These are phyloP conservation scores for Sphaerodactylus townsendi DNA, from an alignment of 2,113 vertebrate genomes.

Conservation along the genomic window DNA sequence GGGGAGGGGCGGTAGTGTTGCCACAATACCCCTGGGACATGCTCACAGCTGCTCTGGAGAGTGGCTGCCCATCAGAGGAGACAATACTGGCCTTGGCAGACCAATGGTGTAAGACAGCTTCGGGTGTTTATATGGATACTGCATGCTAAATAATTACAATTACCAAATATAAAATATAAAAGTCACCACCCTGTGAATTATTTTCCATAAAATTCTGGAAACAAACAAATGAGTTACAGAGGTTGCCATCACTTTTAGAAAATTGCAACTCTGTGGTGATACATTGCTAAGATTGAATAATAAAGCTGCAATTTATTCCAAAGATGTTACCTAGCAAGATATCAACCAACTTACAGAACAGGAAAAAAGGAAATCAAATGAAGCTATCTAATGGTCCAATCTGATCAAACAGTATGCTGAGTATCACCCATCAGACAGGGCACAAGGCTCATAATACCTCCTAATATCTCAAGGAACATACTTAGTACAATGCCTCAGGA, in stretches of 20 bases:
- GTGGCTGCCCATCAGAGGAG: too few relatives aligned
- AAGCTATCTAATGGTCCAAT: not conserved
- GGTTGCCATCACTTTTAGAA: not conserved
- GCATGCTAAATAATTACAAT: not conserved
- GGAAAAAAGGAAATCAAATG: not conserved
- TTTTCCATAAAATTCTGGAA: not conserved
- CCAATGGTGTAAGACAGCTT: too few relatives aligned
- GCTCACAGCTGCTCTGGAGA: too few relatives aligned
- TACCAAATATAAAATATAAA: not conserved
- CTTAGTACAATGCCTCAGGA: too few relatives aligned
- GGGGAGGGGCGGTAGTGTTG: too few relatives aligned
- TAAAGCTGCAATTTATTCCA: not conserved
- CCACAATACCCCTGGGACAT: too few relatives aligned
- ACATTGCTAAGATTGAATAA: too few relatives aligned
- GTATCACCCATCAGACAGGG: not conserved
- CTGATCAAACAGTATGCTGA: not conserved
- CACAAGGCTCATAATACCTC: too few relatives aligned
- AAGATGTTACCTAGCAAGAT: not conserved
- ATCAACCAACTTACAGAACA: not conserved
- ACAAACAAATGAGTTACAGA: not conserved
- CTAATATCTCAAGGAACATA: too few relatives aligned
- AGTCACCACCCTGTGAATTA: not conserved
- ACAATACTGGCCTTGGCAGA: too few relatives aligned
- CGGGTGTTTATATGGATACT: not conserved
- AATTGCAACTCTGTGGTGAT: not conserved